Conservation (phyloP, 2,888 invertebrate species). For the Sphaerophoria taeniata region DNA sequence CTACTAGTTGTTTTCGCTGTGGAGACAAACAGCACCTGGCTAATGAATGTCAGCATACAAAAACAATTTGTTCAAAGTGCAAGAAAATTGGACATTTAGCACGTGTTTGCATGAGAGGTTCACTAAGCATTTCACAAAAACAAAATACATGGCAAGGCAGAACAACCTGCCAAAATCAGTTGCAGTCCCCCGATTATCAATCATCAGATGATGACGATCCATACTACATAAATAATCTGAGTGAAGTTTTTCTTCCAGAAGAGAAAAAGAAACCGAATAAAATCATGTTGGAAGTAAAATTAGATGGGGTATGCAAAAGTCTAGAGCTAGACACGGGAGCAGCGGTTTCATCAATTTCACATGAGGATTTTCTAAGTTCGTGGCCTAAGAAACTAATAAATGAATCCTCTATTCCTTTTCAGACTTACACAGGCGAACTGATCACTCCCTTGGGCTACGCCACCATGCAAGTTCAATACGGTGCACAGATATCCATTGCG, state of each 20-base stretch:
- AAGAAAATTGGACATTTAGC: slow-evolving; percentile 7
- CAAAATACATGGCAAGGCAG: background rate
- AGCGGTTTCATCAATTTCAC: slow-evolving; percentile 25
- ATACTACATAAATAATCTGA: slow-evolving; percentile 13
- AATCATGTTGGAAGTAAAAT: slow-evolving; percentile 1
- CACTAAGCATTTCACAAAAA: background rate
- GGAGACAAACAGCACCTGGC: background rate
- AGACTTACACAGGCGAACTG: slow-evolving; percentile 29
- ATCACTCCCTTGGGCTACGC: slow-evolving; percentile 8
- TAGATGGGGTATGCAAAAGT: slow-evolving; percentile 3
- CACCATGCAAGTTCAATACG: background rate
- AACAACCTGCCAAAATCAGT: slow-evolving; percentile 16
- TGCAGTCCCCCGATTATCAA: background rate
- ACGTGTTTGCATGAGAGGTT: background rate
- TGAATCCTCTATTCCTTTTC: slow-evolving; percentile 16
- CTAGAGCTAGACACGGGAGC: slow-evolving; percentile 30
- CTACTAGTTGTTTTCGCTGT: slow-evolving; percentile 7
- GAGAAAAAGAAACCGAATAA: slow-evolving; percentile 14
- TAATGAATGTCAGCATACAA: background rate
- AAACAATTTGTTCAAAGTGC: slow-evolving; percentile 4
- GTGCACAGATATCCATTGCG: background rate
- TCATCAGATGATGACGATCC: slow-evolving; percentile 3
- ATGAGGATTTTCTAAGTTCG: slow-evolving; percentile 13
- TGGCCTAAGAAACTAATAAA: slow-evolving; percentile 13
- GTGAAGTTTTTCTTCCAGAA: slow-evolving; percentile 13